Evolutionary conservation across 30 jellyfish, hydroid and myxozoan species (phyloP).

Genomic region (Hydractinia echinata): DNA sequence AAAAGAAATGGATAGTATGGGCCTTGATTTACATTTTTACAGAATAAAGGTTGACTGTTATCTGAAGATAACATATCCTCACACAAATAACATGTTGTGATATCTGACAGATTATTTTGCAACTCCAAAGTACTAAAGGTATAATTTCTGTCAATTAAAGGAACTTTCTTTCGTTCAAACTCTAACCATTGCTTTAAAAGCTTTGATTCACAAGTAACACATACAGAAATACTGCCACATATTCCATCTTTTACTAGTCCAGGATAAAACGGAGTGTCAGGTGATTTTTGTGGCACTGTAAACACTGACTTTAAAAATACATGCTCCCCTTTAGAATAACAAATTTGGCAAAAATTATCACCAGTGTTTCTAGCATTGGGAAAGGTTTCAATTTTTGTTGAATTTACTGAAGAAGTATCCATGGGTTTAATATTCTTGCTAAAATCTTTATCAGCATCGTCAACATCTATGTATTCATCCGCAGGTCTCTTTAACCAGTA

Average conservation of each 20-base stretch:
- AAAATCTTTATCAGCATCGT: constrained; percentile 12
- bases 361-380: not conserved
- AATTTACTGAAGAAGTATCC: not conserved
- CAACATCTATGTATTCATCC: not conserved
- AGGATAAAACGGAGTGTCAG: constrained; percentile 70
- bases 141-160: constrained; percentile 33
- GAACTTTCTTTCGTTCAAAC: constrained; percentile 10
- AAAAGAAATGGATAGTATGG: constrained; percentile 59
- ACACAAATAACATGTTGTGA: constrained; percentile 37
- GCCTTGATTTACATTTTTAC: constrained; percentile 15
- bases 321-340: not conserved
- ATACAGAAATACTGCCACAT: constrained; percentile 45
- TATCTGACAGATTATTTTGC: not conserved
- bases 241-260: constrained; percentile 28
- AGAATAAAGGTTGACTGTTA: not conserved
- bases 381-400: not conserved
- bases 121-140: not conserved
- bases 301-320: constrained; percentile 21
- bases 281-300: constrained; percentile 54
- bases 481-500: constrained; percentile 54
- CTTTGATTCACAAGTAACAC: constrained; percentile 26
- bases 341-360: not conserved
- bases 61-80: constrained; percentile 5
- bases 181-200: constrained; percentile 41
- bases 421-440: not conserved